A percentile compares a stretch with the other conserved stretches of the same genome.
phyloP scores from a whole-genome alignment of 1,140 invertebrate genomes.

The Goniozus legneri region DNA sequence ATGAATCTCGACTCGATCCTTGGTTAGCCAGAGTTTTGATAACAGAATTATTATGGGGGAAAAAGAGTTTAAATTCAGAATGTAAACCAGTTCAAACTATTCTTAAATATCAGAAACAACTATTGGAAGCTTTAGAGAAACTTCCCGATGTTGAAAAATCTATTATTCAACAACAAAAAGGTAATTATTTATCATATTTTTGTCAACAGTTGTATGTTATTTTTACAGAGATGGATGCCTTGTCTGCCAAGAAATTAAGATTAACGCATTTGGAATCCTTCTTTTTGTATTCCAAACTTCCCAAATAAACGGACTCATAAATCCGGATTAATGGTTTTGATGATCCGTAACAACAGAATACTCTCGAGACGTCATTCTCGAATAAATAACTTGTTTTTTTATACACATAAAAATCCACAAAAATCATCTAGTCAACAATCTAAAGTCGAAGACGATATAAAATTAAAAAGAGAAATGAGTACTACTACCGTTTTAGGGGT shows the following conservation, averaged over 20 bases:
- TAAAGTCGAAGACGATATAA: constrained; percentile 18
- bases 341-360: constrained; percentile 47
- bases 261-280: constrained; percentile 6
- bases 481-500: constrained; percentile 55
- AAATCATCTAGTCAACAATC: constrained; percentile 10
- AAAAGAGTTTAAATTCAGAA: constrained; percentile 63
- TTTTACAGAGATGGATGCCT: constrained; percentile 39
- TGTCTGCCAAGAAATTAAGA: constrained; percentile 12
- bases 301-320: neutral
- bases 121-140: constrained; percentile 46
- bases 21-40: constrained; percentile 73
- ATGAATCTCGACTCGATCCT: constrained; percentile 66
- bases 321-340: constrained; percentile 42
- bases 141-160: constrained; percentile 16
- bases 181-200: constrained; percentile 37
- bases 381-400: constrained; percentile 26
- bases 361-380: constrained; percentile 35
- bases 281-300: constrained; percentile 3
- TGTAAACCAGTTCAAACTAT: constrained; percentile 70
- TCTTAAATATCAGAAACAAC: constrained; percentile 60
- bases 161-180: constrained; percentile 27
- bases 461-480: constrained; percentile 30
- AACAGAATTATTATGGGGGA: constrained; percentile 79
- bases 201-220: constrained; percentile 28
- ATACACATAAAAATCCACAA: constrained; percentile 18